phyloP scores from a whole-genome alignment of 2,113 vertebrate species.

The Osmerus mordax region DNA sequence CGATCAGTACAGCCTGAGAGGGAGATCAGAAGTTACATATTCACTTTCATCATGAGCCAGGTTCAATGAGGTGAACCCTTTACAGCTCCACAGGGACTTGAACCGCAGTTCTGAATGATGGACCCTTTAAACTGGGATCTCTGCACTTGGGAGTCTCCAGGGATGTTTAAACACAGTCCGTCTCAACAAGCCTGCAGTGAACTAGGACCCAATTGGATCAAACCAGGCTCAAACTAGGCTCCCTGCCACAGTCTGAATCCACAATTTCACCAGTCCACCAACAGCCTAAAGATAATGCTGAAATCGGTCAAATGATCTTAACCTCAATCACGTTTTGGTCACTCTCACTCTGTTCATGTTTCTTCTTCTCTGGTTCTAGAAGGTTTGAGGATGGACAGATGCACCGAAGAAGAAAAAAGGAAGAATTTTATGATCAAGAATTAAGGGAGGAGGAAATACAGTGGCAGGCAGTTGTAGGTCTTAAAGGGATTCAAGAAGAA shows the following conservation, averaged over 20 bases:
- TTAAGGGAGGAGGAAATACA: too few species aligned
- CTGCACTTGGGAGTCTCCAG: neutral
- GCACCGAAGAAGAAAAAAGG: too few species aligned
- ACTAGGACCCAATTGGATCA: neutral
- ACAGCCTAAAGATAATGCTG: neutral
- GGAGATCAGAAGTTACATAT: conserved; percentile 32
- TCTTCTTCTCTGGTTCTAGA: too few species aligned
- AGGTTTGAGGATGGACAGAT: too few species aligned
- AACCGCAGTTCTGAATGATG: conserved; percentile 11
- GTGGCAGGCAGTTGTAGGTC: too few species aligned
- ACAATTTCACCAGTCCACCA: neutral
- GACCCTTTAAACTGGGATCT: neutral
- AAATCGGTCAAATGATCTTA: too few species aligned
- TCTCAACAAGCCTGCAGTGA: neutral
- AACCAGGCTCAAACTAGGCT: neutral
- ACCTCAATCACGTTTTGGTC: too few species aligned
- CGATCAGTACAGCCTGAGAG: conserved; percentile 8
- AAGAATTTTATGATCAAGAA: too few species aligned
- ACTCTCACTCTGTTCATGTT: too few species aligned
- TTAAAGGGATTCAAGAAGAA: conserved; percentile 1
- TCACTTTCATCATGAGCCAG: neutral
- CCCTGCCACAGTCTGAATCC: neutral
- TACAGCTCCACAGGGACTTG: conserved; percentile 19
- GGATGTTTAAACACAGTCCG: neutral
- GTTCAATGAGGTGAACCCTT: conserved; percentile 20